Conservation (phyloP, 1,140 invertebrate genomes). For the Thaumatotibia leucotreta region DNA sequence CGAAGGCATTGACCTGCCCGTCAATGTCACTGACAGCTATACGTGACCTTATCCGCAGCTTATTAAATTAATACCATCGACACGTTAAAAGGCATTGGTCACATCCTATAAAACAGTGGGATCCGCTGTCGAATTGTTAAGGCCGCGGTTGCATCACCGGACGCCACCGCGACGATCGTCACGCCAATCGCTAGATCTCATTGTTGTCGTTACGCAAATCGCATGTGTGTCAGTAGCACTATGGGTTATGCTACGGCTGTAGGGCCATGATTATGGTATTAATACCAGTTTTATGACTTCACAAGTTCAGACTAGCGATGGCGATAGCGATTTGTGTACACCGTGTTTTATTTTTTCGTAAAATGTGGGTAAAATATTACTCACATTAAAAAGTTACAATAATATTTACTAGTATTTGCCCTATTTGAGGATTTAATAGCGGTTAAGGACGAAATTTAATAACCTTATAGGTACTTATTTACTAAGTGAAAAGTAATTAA, state of each 20-base stretch:
- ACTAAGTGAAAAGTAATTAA: no score
- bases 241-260: not conserved
- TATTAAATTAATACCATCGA: conserved; percentile 18
- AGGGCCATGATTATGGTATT: not conserved
- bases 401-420: no score
- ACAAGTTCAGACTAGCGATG: no score
- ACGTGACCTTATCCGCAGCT: conserved; percentile 1
- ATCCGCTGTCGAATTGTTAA: conserved; percentile 27
- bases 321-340: not conserved
- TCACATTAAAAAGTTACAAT: no score
- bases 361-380: no score
- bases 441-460: no score
- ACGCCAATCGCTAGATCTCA: conserved; percentile 31
- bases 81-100: conserved; percentile 28
- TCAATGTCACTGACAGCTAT: not conserved
- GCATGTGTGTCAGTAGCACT: conserved; percentile 16
- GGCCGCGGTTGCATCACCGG: conserved; percentile 31
- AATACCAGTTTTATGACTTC: not conserved
- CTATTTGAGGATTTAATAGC: no score
- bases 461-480: no score
- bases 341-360: no score
- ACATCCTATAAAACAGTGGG: conserved; percentile 29
- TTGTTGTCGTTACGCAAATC: conserved; percentile 36
- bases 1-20: not conserved
- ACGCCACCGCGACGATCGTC: conserved; percentile 25